Evolutionary conservation across 2,888 invertebrate genomes (phyloP), one percentile per base, ranked within the genome.

Genomic region (Chrysodeixis includens): DNA sequence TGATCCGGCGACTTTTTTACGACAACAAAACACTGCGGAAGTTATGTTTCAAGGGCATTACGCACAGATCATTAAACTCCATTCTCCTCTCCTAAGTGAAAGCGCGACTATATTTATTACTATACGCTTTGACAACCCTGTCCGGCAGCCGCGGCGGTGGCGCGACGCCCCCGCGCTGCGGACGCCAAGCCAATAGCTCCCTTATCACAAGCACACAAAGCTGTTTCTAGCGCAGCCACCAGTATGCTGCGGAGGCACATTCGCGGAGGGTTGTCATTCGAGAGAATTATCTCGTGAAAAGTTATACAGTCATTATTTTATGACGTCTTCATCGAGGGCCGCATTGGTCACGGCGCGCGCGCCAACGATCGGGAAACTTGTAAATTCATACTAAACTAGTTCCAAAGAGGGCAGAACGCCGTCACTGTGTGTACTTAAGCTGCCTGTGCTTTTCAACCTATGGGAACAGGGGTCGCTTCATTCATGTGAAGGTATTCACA

Each of bases 61-160:
- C 89, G 91, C 90, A 93, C 93, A 92, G 92, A 87, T 93, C 94
- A 94, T 94, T 94, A 92, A 92, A 84, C 89, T 79, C 78, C 86
- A 88, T 88, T 87, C 89, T 88, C 84, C 87, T 85, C 85, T 78
- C 75, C 79, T 86, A 81, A 87, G 84, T 90, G 89, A 88, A 88
- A 90, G 88, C 83, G 73, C 88, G 85, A 87, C 89, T 88, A 86
- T 91, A 92, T 93, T 92, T 93, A 93, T 93, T 90, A 78, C 88
- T 79, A 86, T 83, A 90, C 91, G 92, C 90, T 92, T 90, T 90
- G 90, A 90, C 90, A 91, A 88, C 89, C 89, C 87, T 89, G 88
- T 84, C 88, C 86, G 85, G 81, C 76, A 67, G 53, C 66, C 61
- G 59, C 56, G 53, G 59, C 56, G 52, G 66, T 54, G 61, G 20